Evolutionary conservation across 1,140 invertebrate species (phyloP), one percentile per base, ranked within the genome.

Genomic region (Protaetia brevitarsis): DNA sequence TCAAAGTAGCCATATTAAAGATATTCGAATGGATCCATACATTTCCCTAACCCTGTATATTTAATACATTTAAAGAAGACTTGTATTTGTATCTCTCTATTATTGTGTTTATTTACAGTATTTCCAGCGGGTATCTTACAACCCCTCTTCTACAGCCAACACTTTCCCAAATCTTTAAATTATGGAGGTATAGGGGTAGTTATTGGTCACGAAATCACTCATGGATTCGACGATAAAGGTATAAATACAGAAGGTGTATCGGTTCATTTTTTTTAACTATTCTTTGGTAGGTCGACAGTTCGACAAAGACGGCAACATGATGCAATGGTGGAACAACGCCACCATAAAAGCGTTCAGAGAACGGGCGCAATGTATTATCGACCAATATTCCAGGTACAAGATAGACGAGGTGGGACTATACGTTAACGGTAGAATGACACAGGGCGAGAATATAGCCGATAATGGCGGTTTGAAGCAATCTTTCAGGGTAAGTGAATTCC

Each of bases 271-370:
- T 34, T 19, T 36, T 21, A 16, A 11, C 68, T n/a, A n/a, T n/a
- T n/a, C n/a, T n/a, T n/a, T n/a, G n/a, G n/a, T n/a, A 89, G 92
- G 96, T 0, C 86, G 96, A 4, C 90, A 97, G 73, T 98, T 97
- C 78, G 96, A 99, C 77, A 97, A 95, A 77, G 87, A 97, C 69
- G 97, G 97, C n/a, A 99, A 99, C 77, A 87, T 99, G 80, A 89
- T 93, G 82, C 91, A 96, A 68, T 99, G 97, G 97, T 99, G 96
- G 97, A 95, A 96, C 70, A 95, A 97, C 75, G 86, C 88, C 2
- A 97, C 95, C 1, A 93, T 96, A n/a, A 83, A 85, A 68, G 88
- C 90, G 0, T 99, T 99, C 75, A 87, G 93, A n/a, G 84, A 91
- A 68, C 86, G 93, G 51, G 92, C 95, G 0, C 92, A 98, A 76